Evolutionary conservation across 2,113 vertebrate species (phyloP).

Genomic region (Pogonocichla stellata): DNA sequence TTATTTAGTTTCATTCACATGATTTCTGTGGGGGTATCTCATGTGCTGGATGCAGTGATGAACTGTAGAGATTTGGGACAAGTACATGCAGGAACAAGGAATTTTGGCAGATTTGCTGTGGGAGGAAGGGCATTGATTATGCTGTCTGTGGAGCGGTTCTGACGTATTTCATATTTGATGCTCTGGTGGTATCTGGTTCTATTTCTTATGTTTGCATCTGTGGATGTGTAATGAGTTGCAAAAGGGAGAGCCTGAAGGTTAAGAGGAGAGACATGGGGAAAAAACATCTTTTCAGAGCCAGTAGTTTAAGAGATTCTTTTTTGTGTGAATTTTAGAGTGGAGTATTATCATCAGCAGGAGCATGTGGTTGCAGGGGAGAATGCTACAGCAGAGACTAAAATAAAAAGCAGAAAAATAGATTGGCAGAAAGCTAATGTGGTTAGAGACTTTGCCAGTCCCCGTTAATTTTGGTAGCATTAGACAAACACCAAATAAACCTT

Average conservation of each 20-base stretch:
- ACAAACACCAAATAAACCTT: neutral
- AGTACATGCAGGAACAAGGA: neutral
- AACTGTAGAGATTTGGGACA: neutral
- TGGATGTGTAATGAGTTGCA: slow-evolving; percentile 2
- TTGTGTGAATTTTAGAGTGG: neutral
- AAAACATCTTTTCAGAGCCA: neutral
- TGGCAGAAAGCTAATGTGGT: neutral
- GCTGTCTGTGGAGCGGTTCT: neutral
- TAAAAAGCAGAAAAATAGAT: slow-evolving; percentile 23
- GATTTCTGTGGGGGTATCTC: neutral
- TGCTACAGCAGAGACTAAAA: neutral
- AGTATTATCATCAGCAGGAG: neutral
- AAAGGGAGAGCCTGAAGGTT: slow-evolving; percentile 30
- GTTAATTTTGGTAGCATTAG: neutral
- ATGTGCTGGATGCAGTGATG: neutral
- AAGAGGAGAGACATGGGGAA: neutral
- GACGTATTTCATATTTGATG: neutral
- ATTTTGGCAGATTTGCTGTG: neutral
- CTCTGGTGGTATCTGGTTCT: neutral
- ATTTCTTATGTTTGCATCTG: slow-evolving; percentile 29
- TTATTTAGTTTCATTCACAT: neutral
- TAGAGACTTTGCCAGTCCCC: neutral
- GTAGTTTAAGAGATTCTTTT: slow-evolving; percentile 11
- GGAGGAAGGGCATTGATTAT: slow-evolving; percentile 21
- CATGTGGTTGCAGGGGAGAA: neutral